phyloP scores from a whole-genome alignment of 2,888 invertebrate species.

The Papilio demoleus region DNA sequence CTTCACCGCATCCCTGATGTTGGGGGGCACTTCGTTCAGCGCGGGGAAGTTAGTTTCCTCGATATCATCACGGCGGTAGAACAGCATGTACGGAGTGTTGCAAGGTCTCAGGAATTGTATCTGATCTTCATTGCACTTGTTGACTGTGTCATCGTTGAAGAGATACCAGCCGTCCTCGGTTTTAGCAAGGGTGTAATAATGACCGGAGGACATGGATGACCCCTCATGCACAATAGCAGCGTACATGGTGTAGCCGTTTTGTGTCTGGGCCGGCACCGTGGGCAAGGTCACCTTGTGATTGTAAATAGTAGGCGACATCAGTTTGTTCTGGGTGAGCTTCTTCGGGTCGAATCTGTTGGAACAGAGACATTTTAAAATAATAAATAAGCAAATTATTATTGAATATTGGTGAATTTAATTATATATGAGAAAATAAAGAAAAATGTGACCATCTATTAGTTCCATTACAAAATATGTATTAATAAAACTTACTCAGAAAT shows the following conservation, averaged over 20 bases:
- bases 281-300: slow-evolving; percentile 82
- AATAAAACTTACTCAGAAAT: too few relatives aligned
- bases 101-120: background rate
- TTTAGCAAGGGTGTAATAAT: slow-evolving; percentile 19
- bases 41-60: slow-evolving; percentile 58
- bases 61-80: slow-evolving; percentile 53
- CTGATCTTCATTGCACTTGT: background rate
- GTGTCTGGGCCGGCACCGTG: slow-evolving; percentile 49
- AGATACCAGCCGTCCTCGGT: slow-evolving; percentile 8
- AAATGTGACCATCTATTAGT: too few relatives aligned
- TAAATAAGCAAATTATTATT: too few relatives aligned
- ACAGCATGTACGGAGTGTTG: slow-evolving; percentile 20
- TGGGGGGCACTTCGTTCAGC: slow-evolving; percentile 64
- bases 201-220: background rate
- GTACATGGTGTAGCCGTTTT: background rate
- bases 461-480: too few relatives aligned
- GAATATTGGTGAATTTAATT: too few relatives aligned
- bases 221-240: slow-evolving; percentile 12
- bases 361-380: background rate
- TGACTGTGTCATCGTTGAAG: background rate
- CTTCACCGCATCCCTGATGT: slow-evolving; percentile 61
- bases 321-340: slow-evolving; percentile 88
- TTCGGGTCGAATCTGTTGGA: slow-evolving; percentile 69
- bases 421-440: too few relatives aligned
- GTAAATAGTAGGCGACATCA: slow-evolving; percentile 87